Evolutionary conservation across 2,113 vertebrate genomes (phyloP).

Genomic region (Dipodomys spectabilis): DNA sequence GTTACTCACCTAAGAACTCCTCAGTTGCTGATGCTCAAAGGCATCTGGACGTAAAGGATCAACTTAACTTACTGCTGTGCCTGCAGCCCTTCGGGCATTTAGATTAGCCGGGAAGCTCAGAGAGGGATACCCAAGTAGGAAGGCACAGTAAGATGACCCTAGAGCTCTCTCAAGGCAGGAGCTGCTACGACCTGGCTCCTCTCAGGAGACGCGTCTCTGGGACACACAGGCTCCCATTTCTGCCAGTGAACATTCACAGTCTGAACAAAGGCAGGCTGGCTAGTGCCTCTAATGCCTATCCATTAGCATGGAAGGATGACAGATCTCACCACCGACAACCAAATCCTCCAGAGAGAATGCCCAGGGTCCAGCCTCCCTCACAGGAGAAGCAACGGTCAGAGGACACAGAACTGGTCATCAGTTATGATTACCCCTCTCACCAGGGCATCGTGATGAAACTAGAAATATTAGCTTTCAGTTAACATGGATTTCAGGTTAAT

Average conservation of each 20-base stretch:
- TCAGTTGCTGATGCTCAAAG: slow-evolving; percentile 41
- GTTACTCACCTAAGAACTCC: slow-evolving; percentile 10
- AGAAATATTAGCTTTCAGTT: slow-evolving; percentile 18
- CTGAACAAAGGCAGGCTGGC: slow-evolving; percentile 21
- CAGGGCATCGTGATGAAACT: background rate
- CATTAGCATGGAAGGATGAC: background rate
- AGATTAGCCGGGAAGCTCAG: slow-evolving; percentile 31
- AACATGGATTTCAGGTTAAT: background rate
- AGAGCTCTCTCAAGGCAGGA: slow-evolving; percentile 15
- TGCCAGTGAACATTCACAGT: background rate
- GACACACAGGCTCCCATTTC: background rate
- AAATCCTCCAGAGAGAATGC: background rate
- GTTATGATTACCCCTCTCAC: background rate
- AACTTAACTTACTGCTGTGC: slow-evolving; percentile 63
- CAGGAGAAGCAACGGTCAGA: background rate
- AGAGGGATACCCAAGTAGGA: slow-evolving; percentile 43
- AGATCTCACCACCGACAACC: background rate
- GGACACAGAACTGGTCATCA: background rate
- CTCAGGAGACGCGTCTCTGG: background rate
- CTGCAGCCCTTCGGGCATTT: slow-evolving; percentile 60
- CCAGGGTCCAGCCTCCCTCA: background rate
- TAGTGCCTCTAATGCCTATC: background rate
- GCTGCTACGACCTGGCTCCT: background rate
- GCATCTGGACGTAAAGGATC: slow-evolving; percentile 47
- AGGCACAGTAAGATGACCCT: background rate